These are phyloP conservation scores for Habrosyne pyritoides DNA, from an alignment of 2,888 invertebrate genomes.

Conservation along the genomic window DNA sequence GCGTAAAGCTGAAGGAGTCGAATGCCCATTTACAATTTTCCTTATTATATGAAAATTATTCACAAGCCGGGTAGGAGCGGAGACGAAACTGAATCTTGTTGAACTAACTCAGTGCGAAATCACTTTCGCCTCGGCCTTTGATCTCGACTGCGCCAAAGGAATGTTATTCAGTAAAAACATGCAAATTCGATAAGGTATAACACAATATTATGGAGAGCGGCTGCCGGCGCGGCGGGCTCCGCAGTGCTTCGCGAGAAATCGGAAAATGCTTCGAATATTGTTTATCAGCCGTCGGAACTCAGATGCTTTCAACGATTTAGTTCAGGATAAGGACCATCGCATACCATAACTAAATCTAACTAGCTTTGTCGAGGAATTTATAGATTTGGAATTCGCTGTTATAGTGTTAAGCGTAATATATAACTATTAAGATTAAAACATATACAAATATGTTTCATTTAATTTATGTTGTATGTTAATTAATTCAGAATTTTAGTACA, in stretches of 20 bases:
- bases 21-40: slow-evolving; percentile 78
- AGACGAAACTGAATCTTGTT: slow-evolving; percentile 79
- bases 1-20: slow-evolving; percentile 54
- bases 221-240: slow-evolving; percentile 51
- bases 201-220: slow-evolving; percentile 78
- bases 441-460: too few relatives aligned
- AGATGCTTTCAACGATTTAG: background rate
- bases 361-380: background rate
- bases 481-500: too few relatives aligned
- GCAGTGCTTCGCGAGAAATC: slow-evolving; percentile 50
- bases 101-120: slow-evolving; percentile 83
- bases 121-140: slow-evolving; percentile 81
- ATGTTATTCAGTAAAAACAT: slow-evolving; percentile 84
- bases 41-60: slow-evolving; percentile 80
- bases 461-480: too few relatives aligned
- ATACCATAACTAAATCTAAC: background rate
- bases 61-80: slow-evolving; percentile 67
- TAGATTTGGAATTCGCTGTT: too few relatives aligned
- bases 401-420: too few relatives aligned
- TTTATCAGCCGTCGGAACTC: slow-evolving; percentile 42
- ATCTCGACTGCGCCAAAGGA: slow-evolving; percentile 81
- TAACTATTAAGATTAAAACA: background rate
- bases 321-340: background rate
- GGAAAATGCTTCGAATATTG: slow-evolving; percentile 61
- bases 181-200: slow-evolving; percentile 84